Percentiles rank a stretch among this genome's conserved stretches.
Evolutionary conservation across 2,797 vertebrate genomes (phyloP).

Genomic region (Babyrousa celebensis): DNA sequence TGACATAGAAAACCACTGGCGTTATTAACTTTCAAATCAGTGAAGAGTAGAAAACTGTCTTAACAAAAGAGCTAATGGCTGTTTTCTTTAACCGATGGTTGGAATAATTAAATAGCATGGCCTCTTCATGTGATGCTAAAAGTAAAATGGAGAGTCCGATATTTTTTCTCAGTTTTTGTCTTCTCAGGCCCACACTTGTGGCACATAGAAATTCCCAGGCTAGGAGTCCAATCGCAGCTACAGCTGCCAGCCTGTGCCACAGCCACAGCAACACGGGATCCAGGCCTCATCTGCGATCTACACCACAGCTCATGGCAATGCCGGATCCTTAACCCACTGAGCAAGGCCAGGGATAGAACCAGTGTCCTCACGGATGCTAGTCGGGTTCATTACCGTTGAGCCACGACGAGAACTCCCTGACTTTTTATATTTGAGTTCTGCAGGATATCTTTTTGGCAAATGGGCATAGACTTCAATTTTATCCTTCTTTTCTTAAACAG

Average conservation of each 20-base stretch:
- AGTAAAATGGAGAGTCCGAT: slow-evolving; percentile 75
- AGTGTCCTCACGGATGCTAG: too few species aligned
- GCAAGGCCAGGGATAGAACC: too few species aligned
- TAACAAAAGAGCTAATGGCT: slow-evolving; percentile 70
- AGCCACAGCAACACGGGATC: too few species aligned
- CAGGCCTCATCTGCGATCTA: too few species aligned
- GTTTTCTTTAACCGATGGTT: slow-evolving; percentile 78
- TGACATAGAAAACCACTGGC: slow-evolving; percentile 72
- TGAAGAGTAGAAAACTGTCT: slow-evolving; percentile 75
- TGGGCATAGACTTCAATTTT: slow-evolving; percentile 83
- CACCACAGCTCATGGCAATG: too few species aligned
- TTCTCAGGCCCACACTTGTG: too few species aligned
- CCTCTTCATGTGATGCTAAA: slow-evolving; percentile 57
- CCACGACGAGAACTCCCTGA: background rate
- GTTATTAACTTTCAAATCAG: slow-evolving; percentile 84
- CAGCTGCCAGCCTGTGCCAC: too few species aligned
- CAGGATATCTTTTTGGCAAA: slow-evolving; percentile 64
- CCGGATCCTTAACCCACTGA: too few species aligned
- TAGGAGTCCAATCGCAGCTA: too few species aligned
- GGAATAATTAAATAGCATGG: slow-evolving; percentile 77
- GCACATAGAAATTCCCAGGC: too few species aligned
- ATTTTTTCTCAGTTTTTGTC: slow-evolving; percentile 11
- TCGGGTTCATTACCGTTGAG: too few species aligned
- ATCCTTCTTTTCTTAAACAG: slow-evolving; percentile 82
- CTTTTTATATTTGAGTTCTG: slow-evolving; percentile 73